A percentile compares a stretch with the other conserved stretches of the same genome.
Evolutionary conservation across 2,113 vertebrate genomes (phyloP).

Genomic region (Dicerorhinus sumatrensis): DNA sequence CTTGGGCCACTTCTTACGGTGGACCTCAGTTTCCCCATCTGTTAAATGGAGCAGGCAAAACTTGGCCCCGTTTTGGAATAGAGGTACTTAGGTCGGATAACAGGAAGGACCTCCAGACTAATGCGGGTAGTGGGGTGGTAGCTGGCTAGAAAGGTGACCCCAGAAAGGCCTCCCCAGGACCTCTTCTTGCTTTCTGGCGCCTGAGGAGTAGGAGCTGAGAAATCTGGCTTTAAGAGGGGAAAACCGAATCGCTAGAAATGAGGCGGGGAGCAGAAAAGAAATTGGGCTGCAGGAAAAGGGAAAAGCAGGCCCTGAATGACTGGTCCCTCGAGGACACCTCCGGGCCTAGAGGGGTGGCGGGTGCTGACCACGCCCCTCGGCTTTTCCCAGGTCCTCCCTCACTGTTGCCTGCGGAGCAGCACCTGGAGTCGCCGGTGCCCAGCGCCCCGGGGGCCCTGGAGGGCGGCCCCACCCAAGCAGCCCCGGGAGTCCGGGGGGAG

Average conservation of each 20-base stretch:
- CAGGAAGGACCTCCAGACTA: neutral
- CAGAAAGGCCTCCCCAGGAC: neutral
- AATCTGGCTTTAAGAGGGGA: neutral
- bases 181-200: neutral
- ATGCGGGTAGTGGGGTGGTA: neutral
- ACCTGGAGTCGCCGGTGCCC: conserved; percentile 75
- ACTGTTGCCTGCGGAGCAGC: conserved; percentile 67
- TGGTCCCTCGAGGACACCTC: neutral
- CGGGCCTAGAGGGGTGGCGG: neutral
- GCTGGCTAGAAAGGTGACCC: neutral
- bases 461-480: conserved; percentile 79
- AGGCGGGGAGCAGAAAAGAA: neutral
- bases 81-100: neutral
- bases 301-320: neutral
- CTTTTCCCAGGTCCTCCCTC: conserved; percentile 69
- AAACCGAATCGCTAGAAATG: neutral
- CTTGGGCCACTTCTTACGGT: conserved; percentile 44
- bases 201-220: neutral
- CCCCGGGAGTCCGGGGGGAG: conserved; percentile 77
- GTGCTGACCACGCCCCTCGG: conserved; percentile 63
- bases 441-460: conserved; percentile 80
- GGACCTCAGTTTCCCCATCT: conserved; percentile 61
- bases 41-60: neutral
- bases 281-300: neutral
- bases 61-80: neutral